Evolutionary conservation across 1,140 invertebrate genomes (phyloP), one percentile per base, ranked within the genome.

Genomic region (Sweltsa coloradensis): DNA sequence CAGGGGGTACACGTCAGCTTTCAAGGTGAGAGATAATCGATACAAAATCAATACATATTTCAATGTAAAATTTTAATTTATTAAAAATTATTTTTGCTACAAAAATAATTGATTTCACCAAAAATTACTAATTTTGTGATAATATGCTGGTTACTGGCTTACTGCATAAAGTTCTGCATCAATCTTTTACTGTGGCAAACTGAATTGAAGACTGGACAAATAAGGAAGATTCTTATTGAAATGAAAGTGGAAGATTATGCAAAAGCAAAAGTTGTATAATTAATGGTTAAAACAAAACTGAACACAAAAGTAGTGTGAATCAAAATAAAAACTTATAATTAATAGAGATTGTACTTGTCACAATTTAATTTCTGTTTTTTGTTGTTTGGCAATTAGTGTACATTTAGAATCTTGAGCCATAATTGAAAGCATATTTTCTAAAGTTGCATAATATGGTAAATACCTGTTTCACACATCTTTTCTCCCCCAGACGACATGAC

Each of bases 401-500:
- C 11, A 16, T 11, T 31, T 11, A 16, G 29, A 16, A 5, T 19
- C 7, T n/a, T 22, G 4, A 16, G 16, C 11, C n/a, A 16, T 5
- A 16, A 37, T 37, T n/a, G 41, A 21, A 26, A 22, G 23, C 41
- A 43, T n/a, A 26, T 22, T 43, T 19, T 43, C 11, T 16, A 11
- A 7, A 40, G 9, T 40, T 40, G 9, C 7, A 14, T 11, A 11
- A 40, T n/a, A 16, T 7, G 5, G 22, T 42, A 14, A 36, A 6
- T 25, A 43, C 5, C 23, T 42, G 11, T 18, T 18, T 34, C 2
- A n/a, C 5, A 1, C 13, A 14, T 6, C 3, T 11, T 14, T 18
- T 36, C 1, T 36, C 7, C 4, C 24, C 6, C 48, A 52, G 51
- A 52, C 43, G 39, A 52, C 16, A 27, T 52, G 26, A 34, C 23